Evolutionary conservation across 2,113 vertebrate species (phyloP), one percentile per base, ranked within the genome.

Genomic region (Sterna hirundo): DNA sequence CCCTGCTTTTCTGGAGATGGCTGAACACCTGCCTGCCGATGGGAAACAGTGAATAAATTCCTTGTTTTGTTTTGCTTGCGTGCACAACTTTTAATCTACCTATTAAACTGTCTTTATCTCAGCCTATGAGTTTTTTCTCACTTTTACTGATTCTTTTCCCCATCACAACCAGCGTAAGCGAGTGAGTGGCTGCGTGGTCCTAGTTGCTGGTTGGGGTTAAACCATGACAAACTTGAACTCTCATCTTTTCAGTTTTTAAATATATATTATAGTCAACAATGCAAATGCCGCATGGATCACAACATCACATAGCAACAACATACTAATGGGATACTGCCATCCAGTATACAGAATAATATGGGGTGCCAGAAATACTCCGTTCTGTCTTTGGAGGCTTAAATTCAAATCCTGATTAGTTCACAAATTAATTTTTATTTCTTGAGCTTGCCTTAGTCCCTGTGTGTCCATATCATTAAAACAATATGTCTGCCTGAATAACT

Each of bases 361-460:
- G 17, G 4, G 4, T 74, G 23, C 44, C 71, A 61, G 30, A 94
- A 88, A 57, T 58, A 29, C 14, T 65, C 60, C 13, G 19, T 83
- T 90, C 79, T 87, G 16, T 80, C 57, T 75, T 36, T 77, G 49
- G 65, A 88, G 54, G 11, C 15, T 80, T 68, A 76, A 83, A 65
- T 88, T 91, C 27, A 88, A 82, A 76, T 82, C 19, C 42, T 81
- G 29, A 89, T 92, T 79, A 69, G 16, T 74, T 92, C 61, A 72
- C 32, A 94, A 92, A 71, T 91, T 64, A 86, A 30, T 82, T 89
- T 81, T 55, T 94, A 38, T 83, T 94, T 83, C 55, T 61, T 65
- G 9, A 85, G 26, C 10, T 94, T 88, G 4, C 66, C 29, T 77
- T 93, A 77, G n/a, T 84, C 52, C 34, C 65, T 76, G 3, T 83